These are phyloP conservation scores for Syrmaticus mikado DNA, from an alignment of 2,113 vertebrate species.

Conservation along the genomic window DNA sequence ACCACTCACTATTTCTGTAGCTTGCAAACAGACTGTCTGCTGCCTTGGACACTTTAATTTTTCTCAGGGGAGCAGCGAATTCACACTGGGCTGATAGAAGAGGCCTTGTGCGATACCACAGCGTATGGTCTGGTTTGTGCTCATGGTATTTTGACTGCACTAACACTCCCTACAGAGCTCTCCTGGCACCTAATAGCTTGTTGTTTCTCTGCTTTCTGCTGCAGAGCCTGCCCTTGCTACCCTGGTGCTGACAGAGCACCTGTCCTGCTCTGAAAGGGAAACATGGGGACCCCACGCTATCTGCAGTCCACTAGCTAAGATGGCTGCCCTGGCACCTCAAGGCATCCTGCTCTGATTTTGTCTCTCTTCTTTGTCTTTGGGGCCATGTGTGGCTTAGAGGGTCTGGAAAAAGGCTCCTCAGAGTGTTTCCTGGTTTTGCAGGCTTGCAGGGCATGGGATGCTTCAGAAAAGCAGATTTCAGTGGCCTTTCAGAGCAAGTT, in stretches of 20 bases:
- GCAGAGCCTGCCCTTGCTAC: neutral
- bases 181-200: neutral
- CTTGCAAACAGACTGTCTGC: conserved; percentile 29
- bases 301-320: neutral
- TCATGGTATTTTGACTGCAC: neutral
- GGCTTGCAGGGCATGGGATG: fast-evolving
- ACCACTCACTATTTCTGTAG: conserved; percentile 48
- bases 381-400: neutral
- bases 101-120: neutral
- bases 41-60: conserved; percentile 24
- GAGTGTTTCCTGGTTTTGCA: neutral
- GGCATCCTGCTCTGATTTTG: neutral
- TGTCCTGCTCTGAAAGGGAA: neutral
- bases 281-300: neutral
- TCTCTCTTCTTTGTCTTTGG: fast-evolving
- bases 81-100: neutral
- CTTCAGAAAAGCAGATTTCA: neutral
- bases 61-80: conserved; percentile 34
- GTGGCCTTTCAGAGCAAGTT: neutral
- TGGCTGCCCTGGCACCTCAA: neutral
- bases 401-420: neutral
- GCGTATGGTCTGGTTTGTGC: neutral
- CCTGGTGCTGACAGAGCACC: neutral
- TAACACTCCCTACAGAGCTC: neutral
- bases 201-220: neutral